These are phyloP conservation scores for Dicyrtomina minuta DNA, from an alignment of 2,888 invertebrate species.

Conservation along the genomic window DNA sequence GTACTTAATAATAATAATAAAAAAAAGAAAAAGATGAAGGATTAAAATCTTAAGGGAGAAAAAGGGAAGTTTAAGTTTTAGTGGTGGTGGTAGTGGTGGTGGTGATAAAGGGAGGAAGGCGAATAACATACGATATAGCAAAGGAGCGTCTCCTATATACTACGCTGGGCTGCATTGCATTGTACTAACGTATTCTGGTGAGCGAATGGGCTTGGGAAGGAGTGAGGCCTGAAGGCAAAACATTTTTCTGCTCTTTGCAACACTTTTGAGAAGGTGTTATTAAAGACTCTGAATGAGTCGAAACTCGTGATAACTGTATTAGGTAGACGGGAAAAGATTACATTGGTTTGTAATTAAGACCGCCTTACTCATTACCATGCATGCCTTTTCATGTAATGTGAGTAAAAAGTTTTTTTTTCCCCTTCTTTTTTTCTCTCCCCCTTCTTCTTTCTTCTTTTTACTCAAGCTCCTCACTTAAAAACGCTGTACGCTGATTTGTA, in stretches of 20 bases:
- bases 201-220: no score
- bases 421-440: slow-evolving; percentile 2
- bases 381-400: slow-evolving; percentile 1
- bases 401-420: slow-evolving; percentile 30
- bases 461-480: slow-evolving; percentile 3
- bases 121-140: slow-evolving; percentile 16
- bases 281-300: slow-evolving; percentile 15
- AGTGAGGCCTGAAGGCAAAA: slow-evolving; percentile 17
- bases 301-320: slow-evolving; percentile 48
- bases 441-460: slow-evolving; percentile 1
- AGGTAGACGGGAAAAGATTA: slow-evolving; percentile 39
- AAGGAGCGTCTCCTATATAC: no score
- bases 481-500: neutral
- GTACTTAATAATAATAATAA: neutral
- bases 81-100: no score
- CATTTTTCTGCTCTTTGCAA: slow-evolving; percentile 24
- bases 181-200: no score
- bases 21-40: neutral
- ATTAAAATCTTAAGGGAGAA: slow-evolving; percentile 3
- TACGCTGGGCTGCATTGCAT: no score
- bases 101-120: slow-evolving; percentile 24
- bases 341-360: slow-evolving; percentile 51
- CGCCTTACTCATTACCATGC: slow-evolving; percentile 27
- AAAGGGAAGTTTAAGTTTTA: neutral
- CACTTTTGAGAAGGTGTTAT: slow-evolving; percentile 16